A percentile compares a stretch with the other conserved stretches of the same genome.
Evolutionary conservation across 2,113 vertebrate species (phyloP).

Genomic region (Pithys albifrons): DNA sequence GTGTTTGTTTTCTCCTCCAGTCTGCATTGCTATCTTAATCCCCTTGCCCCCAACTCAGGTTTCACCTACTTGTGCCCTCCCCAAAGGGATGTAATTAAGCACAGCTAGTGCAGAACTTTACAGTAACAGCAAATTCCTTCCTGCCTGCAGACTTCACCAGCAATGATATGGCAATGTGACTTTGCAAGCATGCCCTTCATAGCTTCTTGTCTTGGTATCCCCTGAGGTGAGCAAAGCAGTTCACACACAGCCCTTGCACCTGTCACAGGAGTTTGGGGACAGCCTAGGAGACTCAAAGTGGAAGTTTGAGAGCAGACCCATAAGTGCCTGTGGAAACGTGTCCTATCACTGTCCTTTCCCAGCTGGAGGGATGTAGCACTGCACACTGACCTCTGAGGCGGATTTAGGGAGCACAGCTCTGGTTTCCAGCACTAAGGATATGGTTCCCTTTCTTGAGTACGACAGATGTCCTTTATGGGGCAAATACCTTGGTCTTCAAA

Average conservation of each 20-base stretch:
- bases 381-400: neutral
- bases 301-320: neutral
- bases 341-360: neutral
- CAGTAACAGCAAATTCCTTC: constrained; percentile 1
- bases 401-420: neutral
- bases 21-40: constrained; percentile 33
- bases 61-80: neutral
- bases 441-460: neutral
- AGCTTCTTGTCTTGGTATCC: neutral
- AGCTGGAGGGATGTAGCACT: neutral
- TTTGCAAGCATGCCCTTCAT: neutral
- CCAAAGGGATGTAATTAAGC: neutral
- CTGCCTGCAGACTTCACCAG: neutral
- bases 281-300: neutral
- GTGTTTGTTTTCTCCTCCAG: constrained; percentile 56
- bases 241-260: neutral
- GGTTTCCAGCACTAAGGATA: neutral
- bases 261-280: neutral
- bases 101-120: neutral
- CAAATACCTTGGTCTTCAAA: neutral
- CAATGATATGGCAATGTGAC: neutral
- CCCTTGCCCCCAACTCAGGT: neutral
- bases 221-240: neutral
- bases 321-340: neutral
- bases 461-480: neutral